Conservation (phyloP, 2,113 vertebrate species). For the Lampris megalopsis region DNA sequence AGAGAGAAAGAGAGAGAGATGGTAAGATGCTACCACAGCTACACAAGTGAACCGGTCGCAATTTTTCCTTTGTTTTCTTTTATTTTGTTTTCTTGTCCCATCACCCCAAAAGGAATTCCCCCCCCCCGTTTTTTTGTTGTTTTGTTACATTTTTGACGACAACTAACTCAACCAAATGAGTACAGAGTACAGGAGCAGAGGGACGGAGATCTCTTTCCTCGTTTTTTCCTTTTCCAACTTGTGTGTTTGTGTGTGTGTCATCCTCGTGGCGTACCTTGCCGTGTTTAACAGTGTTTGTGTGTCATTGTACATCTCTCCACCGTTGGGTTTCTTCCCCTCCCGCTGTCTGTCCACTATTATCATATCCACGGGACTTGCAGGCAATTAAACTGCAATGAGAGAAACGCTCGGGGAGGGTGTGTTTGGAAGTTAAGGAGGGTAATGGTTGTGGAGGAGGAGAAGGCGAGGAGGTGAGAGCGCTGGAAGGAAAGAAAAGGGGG, state of each 20-base stretch:
- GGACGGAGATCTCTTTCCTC: slow-evolving; percentile 1
- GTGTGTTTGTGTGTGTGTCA: neutral
- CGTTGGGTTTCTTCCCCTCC: neutral
- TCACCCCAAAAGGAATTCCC: slow-evolving; percentile 6
- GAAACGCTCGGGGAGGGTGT: slow-evolving; percentile 12
- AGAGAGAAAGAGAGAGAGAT: too few species aligned
- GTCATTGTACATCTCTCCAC: slow-evolving; percentile 7
- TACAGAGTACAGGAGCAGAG: too few species aligned
- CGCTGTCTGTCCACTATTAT: slow-evolving; percentile 34
- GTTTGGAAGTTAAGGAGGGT: neutral
- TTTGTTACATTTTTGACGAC: neutral
- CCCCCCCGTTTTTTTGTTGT: slow-evolving; percentile 6
- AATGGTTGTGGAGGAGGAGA: neutral
- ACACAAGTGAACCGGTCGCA: slow-evolving; percentile 81
- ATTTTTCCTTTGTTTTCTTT: neutral
- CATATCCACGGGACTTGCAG: slow-evolving; percentile 55
- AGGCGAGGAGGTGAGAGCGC: neutral
- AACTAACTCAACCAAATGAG: too few species aligned
- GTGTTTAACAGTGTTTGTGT: neutral
- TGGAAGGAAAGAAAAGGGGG: neutral
- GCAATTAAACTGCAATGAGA: slow-evolving; percentile 61
- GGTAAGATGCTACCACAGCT: slow-evolving; percentile 86
- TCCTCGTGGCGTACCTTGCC: slow-evolving; percentile 4
- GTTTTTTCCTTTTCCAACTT: neutral
- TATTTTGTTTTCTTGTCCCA: slow-evolving; percentile 12